A percentile compares a stretch with the other conserved stretches of the same genome.
Conservation (phyloP, 1,140 invertebrate species). For the Brachionus koreanus region DNA sequence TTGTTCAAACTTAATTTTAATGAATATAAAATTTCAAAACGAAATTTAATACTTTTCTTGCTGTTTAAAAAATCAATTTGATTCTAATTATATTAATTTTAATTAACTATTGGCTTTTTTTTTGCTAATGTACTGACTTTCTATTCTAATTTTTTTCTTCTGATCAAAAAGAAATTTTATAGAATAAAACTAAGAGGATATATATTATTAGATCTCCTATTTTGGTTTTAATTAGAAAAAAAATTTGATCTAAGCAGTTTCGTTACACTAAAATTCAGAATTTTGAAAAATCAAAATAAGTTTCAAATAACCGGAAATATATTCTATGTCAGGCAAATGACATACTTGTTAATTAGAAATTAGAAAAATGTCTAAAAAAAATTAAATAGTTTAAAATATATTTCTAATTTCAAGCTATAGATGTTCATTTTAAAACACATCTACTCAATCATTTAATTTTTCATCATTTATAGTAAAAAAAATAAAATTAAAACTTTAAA, state of each 20-base stretch:
- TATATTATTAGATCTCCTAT: not conserved
- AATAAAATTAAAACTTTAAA: not conserved
- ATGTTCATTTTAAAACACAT: not conserved
- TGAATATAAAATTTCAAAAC: too few species aligned
- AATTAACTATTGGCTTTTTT: too few species aligned
- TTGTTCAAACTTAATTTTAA: too few species aligned
- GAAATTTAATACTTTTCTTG: too few species aligned
- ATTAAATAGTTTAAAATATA: not conserved
- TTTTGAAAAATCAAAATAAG: not conserved
- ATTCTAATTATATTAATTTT: too few species aligned
- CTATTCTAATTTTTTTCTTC: too few species aligned
- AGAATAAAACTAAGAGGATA: not conserved
- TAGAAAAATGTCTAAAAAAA: not conserved
- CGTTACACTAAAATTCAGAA: not conserved
- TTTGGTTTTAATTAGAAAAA: not conserved
- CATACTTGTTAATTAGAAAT: not conserved
- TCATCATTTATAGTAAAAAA: not conserved
- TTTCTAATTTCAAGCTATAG: not conserved
- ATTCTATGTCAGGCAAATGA: not conserved
- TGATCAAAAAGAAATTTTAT: too few species aligned
- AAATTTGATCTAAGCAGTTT: not conserved
- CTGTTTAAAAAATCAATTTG: too few species aligned
- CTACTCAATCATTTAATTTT: not conserved
- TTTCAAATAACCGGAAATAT: not conserved
- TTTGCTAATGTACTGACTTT: too few species aligned